Evolutionary conservation across 2,888 invertebrate species (phyloP).

Genomic region (Embidobia sp.): DNA sequence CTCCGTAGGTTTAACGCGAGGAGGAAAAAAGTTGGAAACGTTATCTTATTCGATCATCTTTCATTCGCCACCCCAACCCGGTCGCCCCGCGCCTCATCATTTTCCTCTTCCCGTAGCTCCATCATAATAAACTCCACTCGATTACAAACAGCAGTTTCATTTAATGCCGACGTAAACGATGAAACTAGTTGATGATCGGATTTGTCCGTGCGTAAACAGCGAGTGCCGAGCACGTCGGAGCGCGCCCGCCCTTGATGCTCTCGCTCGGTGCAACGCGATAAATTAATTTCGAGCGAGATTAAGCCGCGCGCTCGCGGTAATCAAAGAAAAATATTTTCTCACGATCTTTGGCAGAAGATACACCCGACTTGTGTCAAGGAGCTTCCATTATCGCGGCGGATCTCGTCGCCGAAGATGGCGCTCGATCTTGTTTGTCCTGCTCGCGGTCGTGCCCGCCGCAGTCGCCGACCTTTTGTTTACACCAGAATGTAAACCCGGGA

Average conservation of each 20-base stretch:
- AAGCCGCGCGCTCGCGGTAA: constrained; percentile 28
- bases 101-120: not conserved
- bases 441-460: constrained; percentile 49
- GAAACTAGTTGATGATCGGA: not conserved
- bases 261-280: constrained; percentile 12
- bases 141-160: not conserved
- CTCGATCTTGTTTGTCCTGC: constrained; percentile 57
- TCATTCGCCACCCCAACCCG: too few relatives aligned
- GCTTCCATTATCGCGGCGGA: constrained; percentile 54
- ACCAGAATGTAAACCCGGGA: constrained; percentile 51
- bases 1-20: too few relatives aligned
- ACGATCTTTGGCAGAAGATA: constrained; percentile 52
- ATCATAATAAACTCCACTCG: too few relatives aligned
- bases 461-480: constrained; percentile 64
- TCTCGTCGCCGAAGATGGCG: constrained; percentile 51
- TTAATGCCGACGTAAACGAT: not conserved
- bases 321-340: constrained; percentile 63
- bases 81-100: too few relatives aligned
- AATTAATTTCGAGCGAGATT: constrained; percentile 41
- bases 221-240: not conserved
- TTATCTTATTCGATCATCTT: too few relatives aligned
- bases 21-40: too few relatives aligned
- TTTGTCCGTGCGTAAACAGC: not conserved
- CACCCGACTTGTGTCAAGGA: constrained; percentile 38
- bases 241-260: constrained; percentile 18